Base-by-base conservation (phyloP, 2,113 vertebrate species). In the Hippolais icterina region DNA sequence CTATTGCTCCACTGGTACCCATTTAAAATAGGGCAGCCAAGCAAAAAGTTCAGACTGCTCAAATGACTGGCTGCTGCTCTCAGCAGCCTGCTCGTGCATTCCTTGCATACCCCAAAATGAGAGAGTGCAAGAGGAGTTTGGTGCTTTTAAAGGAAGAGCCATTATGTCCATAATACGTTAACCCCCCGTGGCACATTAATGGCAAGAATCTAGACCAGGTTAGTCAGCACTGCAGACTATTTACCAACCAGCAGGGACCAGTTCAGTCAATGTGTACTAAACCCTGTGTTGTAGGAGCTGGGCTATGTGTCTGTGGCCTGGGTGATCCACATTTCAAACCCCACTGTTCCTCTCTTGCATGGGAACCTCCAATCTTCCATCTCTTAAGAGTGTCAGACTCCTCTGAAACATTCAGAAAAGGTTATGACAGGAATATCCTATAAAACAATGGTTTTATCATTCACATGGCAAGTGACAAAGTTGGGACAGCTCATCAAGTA, bases 21-120 rank as follows among this genome's bases (percentile, higher is more conserved):
- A 92, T 87, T 92, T 94, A 93, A 97, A 96, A 92, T 33, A 84
- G 83, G 81, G 87, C 83, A 94, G 77, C 77, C 63, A 61, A 89
- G 91, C 94, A 96, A 83, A 79, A 89, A 79, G 80, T 76, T 70
- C 54, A 93, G 54, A 15, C 64, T 57, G 78, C 81, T 74, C 35
- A 53, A 79, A 66, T 42, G 71, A 53, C 72, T 64, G 19, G 78
- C 83, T 91, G 64, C 64, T n/a, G 7, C 60, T 90, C 83, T 81
- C 87, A 76, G 84, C 64, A 89, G 88, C 83, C 77, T 64, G 46
- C 77, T 87, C 42, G 5, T 52, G 85, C 88, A 85, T 92, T 96
- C 94, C 63, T 87, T 37, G 83, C 71, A 90, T 95, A 65, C 64
- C 68, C 72, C 68, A 75, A 81, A 89, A 75, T 49, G 83, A 79